A percentile compares a stretch with the other conserved stretches of the same genome.
Evolutionary conservation across 2,797 vertebrate genomes (phyloP).

Genomic region (Petrocephalus sullivani): DNA sequence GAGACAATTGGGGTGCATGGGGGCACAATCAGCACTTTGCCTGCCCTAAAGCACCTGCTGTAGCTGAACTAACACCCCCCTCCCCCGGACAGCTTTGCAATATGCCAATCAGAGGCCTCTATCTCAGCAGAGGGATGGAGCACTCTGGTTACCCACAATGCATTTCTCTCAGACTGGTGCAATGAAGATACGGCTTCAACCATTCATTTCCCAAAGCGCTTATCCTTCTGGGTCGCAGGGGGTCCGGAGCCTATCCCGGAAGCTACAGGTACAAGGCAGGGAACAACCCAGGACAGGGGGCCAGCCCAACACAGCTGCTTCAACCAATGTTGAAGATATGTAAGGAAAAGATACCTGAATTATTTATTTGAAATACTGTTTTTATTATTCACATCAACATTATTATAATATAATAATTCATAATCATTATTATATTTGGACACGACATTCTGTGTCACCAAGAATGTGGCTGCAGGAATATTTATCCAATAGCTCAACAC

Average conservation of each 20-base stretch:
- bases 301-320: too few relatives aligned
- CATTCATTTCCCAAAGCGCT: too few relatives aligned
- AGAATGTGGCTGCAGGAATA: too few relatives aligned
- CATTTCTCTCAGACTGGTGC: not conserved
- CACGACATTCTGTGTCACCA: too few relatives aligned
- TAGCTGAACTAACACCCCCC: not conserved
- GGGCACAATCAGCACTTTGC: conserved; percentile 31
- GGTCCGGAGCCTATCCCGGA: too few relatives aligned
- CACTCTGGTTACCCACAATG: not conserved
- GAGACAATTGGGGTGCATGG: conserved; percentile 53
- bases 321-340: not conserved
- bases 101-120: not conserved
- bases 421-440: too few relatives aligned
- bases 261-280: too few relatives aligned
- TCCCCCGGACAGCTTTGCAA: not conserved
- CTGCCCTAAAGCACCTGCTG: not conserved
- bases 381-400: not conserved
- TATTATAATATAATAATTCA: not conserved
- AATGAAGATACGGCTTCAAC: not conserved
- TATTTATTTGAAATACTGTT: not conserved
- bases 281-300: too few relatives aligned
- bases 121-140: not conserved
- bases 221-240: too few relatives aligned
- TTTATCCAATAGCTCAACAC: too few relatives aligned
- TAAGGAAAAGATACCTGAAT: not conserved